Conservation (phyloP, 2,888 invertebrate species). For the Drosophila glabriapex region DNA sequence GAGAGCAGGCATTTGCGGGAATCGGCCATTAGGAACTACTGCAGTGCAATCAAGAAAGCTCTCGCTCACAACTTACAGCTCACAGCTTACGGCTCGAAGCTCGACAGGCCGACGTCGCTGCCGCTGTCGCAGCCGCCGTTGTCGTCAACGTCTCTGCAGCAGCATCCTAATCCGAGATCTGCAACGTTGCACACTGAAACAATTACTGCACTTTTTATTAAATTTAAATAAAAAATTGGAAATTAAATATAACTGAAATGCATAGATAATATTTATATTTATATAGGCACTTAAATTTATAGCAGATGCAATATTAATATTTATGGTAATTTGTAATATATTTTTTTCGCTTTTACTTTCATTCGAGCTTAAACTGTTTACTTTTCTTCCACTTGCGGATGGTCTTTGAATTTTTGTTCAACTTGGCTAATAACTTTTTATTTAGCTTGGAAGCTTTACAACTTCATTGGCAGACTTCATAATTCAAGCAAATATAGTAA, state of each 20-base stretch:
- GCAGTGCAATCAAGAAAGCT: conserved; percentile 75
- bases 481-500: neutral
- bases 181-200: conserved; percentile 21
- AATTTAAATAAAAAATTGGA: neutral
- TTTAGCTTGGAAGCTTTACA: neutral
- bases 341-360: neutral
- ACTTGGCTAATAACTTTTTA: neutral
- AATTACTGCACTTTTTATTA: neutral
- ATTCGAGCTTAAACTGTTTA: neutral
- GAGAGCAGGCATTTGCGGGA: conserved; percentile 11
- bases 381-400: neutral
- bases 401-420: neutral
- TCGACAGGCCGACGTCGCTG: conserved; percentile 22
- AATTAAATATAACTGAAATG: neutral
- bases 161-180: conserved; percentile 37
- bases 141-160: conserved; percentile 33
- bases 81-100: conserved; percentile 29
- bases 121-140: conserved; percentile 21
- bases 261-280: neutral
- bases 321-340: neutral
- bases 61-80: conserved; percentile 43
- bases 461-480: neutral
- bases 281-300: neutral
- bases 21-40: conserved; percentile 66
- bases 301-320: neutral